Evolutionary conservation across 2,888 invertebrate genomes (phyloP), one percentile per base, ranked within the genome.

Genomic region (Stenichneumon culpator): DNA sequence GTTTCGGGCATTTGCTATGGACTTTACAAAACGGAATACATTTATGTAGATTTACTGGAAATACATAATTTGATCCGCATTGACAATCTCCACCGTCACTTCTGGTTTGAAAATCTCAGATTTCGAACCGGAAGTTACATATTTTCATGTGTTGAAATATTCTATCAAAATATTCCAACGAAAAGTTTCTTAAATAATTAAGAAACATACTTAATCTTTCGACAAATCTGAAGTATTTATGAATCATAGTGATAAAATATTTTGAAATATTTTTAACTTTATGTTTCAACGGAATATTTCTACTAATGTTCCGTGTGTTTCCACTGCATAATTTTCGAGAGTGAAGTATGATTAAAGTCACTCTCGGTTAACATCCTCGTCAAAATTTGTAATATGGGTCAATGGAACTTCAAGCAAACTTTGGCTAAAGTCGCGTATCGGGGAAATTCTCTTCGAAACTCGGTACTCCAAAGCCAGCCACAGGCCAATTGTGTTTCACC

Each of bases 401-500:
- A 16, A 16, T 25, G 57, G 11, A 25, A 22, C 57, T 57, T 57
- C 25, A 9, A 57, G 57, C 22, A 57, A 57, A 57, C 57, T 57
- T 57, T 57, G 4, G 22, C 57, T 25, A 6, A 22, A 57, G 57
- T 57, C 3, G 4, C 9, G 57, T 25, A 22, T 57, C 57, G 57
- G 22, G 22, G 3, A 57, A 57, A 57, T 25, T 57, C 25, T 57
- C 9, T 14, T 57, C 22, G 11, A 22, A 47, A 47, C 11, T 57
- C 22, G 11, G 22, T 57, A 25, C 14, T 25, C 57, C 4, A 22
- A 25, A 57, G 22, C 14, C 57, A 14, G 25, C 57, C 14, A 5
- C 57, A 57, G 25, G 57, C 57, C 57, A 22, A 57, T 25, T 57
- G 57, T 25, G 57, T 14, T 22, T 22, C 57, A 63, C 63, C 16